Evolutionary conservation across 1,140 invertebrate species (phyloP).

Genomic region (Zaprionus vittiger): DNA sequence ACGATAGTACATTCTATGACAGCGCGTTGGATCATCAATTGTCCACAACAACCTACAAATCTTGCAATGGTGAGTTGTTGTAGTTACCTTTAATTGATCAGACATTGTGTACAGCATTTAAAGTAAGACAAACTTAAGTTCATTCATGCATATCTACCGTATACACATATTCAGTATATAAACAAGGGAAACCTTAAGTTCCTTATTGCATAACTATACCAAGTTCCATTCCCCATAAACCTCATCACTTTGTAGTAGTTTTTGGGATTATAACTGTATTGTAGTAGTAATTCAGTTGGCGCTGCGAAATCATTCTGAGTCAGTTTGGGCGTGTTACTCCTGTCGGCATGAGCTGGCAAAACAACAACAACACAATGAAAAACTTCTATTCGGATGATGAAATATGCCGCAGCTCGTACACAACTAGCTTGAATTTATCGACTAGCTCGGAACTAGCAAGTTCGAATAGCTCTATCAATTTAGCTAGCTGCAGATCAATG

Average conservation of each 20-base stretch:
- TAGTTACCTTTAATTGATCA: neutral
- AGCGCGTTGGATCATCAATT: slow-evolving; percentile 74
- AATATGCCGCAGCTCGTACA: neutral
- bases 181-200: too few relatives aligned
- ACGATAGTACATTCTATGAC: slow-evolving; percentile 66
- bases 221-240: too few relatives aligned
- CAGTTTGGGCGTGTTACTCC: neutral
- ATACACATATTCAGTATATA: too few relatives aligned
- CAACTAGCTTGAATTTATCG: neutral
- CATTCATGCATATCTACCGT: too few relatives aligned
- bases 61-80: slow-evolving; percentile 74
- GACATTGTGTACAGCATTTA: neutral
- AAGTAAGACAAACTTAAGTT: too few relatives aligned
- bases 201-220: too few relatives aligned
- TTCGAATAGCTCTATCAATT: neutral
- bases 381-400: neutral
- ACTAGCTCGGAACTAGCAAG: neutral
- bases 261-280: too few relatives aligned
- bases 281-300: neutral
- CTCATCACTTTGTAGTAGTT: too few relatives aligned
- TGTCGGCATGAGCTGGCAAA: neutral
- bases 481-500: neutral
- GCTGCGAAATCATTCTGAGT: neutral
- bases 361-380: neutral
- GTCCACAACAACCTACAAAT: slow-evolving; percentile 65